Evolutionary conservation across 2,888 invertebrate genomes (phyloP), one percentile per base, ranked within the genome.

Genomic region (Halocaridina rubra): DNA sequence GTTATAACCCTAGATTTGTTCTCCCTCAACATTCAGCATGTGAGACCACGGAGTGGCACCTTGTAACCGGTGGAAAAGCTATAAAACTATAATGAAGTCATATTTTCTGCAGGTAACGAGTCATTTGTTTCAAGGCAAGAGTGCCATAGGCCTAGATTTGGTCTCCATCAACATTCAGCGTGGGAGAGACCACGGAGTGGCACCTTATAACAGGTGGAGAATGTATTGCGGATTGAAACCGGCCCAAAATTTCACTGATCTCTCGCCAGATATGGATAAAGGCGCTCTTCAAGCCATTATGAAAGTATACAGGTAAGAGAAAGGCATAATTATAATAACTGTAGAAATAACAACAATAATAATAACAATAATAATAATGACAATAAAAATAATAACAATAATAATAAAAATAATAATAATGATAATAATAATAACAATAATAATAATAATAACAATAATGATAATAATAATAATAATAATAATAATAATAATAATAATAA

Each of bases 111-210:
- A 53, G 53, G 19, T 53, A 4, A 53, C 53, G 4, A 53, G 53
- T 53, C 53, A 53, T 10, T 19, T 53, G 53, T 53, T 53, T 53
- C 53, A 53, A 53, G 53, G 53, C 3, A 53, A 5, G 16, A 84
- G 69, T 0, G 85, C 85, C 3, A 95, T 94, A 89, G 96, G 96
- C 0, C 92, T 97, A 81, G 97, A 97, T 92, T 92, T 97, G 89
- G 96, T 96, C 0, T 95, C 97, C 0, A 92, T 97, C 87, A 96
- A 97, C 91, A 96, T 97, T 89, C 97, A 97, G 91, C 93, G 97
- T 46, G 97, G 97, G 0, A 91, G 97, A 0, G 97, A 97, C 92
- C 97, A 97, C 90, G 97, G 97, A 0, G 91, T 97, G 81, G 95
- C 96, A 0, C 91, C 94, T 0, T 97, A 97, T 91, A 93, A 94